Base-by-base conservation (phyloP, 2,797 vertebrate species). In the Smutsia temminckii region DNA sequence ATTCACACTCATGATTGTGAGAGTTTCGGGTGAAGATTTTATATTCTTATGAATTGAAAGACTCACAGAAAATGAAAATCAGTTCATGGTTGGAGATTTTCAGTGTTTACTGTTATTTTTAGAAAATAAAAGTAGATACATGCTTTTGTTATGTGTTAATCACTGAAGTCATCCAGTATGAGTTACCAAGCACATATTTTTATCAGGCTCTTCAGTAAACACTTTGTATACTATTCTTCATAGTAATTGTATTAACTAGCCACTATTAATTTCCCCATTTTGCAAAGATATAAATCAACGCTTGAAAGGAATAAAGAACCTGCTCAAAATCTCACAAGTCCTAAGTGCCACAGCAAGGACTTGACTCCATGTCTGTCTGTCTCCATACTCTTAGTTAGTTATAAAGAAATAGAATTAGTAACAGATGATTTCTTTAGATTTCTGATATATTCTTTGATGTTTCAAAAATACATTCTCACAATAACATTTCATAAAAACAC, bases 1-100 rank as follows among this genome's bases (percentile, higher is more conserved):
- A 57, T 64, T 63, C 71, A 27, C 11, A 77, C 86, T 95, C 2
- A 37, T 94, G 57, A 66, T 78, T 93, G 6, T 95, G 23, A 42
- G 27, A 27, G 12, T 9, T 42, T 95, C 64, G 55, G 77, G 68
- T 93, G n/a, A 91, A 77, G 29, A 92, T 69, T 80, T 84, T 94
- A 94, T 87, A 85, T 95, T 94, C 29, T 94, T 87, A 59, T 86
- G 68, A 96, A 88, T 51, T 86, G 16, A 97, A 94, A 84, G 29
- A 59, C 49, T 89, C 16, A n/a, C 20, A 83, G n/a, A 92, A 87
- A 94, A 88, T 77, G 84, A 85, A 92, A 88, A 55, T 29, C 12
- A 42, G 5, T 87, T 89, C 29, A 18, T 74, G 59, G 29, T 34
- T 59, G 34, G 55, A 42, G 23, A 78, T 66, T 69, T 37, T 64